Conservation (phyloP, 2,113 vertebrate species). For the Ammodramus savannarum region DNA sequence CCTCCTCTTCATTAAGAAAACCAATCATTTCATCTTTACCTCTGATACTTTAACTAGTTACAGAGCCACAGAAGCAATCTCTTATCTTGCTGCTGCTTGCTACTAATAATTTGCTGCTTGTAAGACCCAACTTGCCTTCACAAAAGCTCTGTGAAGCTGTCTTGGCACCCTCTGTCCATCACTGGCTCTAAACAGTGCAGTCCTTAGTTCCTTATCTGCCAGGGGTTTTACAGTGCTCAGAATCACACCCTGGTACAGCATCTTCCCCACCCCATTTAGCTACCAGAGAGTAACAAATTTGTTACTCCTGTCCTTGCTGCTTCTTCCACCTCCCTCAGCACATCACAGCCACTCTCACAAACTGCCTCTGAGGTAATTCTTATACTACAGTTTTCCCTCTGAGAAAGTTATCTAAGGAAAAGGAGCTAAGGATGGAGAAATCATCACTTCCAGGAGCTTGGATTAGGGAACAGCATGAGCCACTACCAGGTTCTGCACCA, state of each 20-base stretch:
- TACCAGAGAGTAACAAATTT: not conserved
- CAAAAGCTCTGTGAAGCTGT: not conserved
- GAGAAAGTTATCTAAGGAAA: not conserved
- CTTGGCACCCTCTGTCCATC: accelerated
- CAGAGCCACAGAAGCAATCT: not conserved
- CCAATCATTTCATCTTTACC: accelerated
- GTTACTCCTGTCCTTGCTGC: not conserved
- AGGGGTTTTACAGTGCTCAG: not conserved
- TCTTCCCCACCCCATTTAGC: not conserved
- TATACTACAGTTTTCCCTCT: not conserved
- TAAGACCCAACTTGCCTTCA: not conserved
- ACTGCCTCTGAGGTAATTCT: not conserved
- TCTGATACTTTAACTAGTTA: not conserved
- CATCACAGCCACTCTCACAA: not conserved
- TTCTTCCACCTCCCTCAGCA: not conserved
- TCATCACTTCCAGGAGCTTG: not conserved
- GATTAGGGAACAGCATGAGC: not conserved
- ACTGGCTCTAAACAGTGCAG: not conserved
- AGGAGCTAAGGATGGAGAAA: not conserved
- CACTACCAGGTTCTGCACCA: not conserved
- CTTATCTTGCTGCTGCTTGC: not conserved
- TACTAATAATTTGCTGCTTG: not conserved
- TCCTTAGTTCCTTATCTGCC: not conserved
- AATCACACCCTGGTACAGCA: not conserved
- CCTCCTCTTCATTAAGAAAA: not conserved